Conservation (phyloP, 2,113 vertebrate genomes). For the Brienomyrus longianalis region DNA sequence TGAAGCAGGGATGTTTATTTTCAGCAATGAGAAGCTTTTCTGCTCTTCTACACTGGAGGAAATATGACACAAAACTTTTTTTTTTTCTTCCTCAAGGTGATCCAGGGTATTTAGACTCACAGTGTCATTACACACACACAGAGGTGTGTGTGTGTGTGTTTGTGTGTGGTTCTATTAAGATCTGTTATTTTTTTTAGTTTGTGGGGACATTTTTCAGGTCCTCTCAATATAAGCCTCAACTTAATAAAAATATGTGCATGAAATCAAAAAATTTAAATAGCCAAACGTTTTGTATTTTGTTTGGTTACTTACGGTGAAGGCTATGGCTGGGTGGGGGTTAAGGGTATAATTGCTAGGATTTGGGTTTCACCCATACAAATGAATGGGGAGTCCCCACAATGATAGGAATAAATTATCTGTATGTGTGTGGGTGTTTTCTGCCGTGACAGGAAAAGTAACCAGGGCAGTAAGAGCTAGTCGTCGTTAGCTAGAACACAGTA, state of each 20-base stretch:
- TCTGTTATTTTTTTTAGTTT: no score
- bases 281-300: no score
- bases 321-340: no score
- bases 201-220: no score
- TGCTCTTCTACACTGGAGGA: background rate
- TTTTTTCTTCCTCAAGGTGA: background rate
- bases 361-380: no score
- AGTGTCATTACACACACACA: background rate
- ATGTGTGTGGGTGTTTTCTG: background rate
- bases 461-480: background rate
- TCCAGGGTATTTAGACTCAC: background rate
- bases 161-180: background rate
- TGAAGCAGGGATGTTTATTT: background rate
- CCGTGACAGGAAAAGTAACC: background rate
- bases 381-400: no score
- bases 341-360: no score
- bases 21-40: background rate
- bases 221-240: no score
- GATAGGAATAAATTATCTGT: no score
- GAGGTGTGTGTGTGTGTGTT: background rate
- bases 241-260: no score
- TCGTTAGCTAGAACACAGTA: background rate
- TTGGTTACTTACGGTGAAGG: no score
- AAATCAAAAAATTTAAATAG: no score
- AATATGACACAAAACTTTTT: background rate